Evolutionary conservation across 37 sponge, comb jelly and placozoan species (phyloP).

Genomic region (Sycon ciliatum): DNA sequence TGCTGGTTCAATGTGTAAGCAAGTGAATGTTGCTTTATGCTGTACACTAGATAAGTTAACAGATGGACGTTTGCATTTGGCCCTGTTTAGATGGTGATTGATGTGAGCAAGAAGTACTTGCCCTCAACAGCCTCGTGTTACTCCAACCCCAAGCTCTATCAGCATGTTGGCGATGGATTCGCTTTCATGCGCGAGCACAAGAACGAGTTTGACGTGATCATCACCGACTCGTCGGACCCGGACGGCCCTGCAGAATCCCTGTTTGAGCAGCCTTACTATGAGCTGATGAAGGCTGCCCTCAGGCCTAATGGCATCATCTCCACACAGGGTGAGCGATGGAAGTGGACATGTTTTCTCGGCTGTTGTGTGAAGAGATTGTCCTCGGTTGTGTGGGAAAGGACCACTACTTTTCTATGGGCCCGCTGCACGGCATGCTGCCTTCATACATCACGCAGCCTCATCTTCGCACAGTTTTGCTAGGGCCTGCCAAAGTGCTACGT

Average conservation of each 20-base stretch:
- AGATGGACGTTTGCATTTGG: too few relatives aligned
- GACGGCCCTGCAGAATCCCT: slow-evolving; percentile 55
- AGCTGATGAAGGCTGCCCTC: slow-evolving; percentile 54
- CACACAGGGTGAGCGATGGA: slow-evolving; percentile 49
- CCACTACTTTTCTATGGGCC: too few relatives aligned
- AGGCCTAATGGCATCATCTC: slow-evolving; percentile 66
- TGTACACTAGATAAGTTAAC: too few relatives aligned
- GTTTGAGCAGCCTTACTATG: slow-evolving; percentile 61
- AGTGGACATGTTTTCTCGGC: background rate
- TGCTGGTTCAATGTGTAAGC: too few relatives aligned
- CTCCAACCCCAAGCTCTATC: slow-evolving; percentile 37
- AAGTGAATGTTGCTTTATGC: too few relatives aligned
- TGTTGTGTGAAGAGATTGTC: background rate
- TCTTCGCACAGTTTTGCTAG: too few relatives aligned
- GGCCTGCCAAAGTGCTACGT: too few relatives aligned
- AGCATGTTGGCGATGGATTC: slow-evolving; percentile 57
- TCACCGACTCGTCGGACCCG: slow-evolving; percentile 79
- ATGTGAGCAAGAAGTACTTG: slow-evolving; percentile 61
- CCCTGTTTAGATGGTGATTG: slow-evolving; percentile 38
- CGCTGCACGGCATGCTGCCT: too few relatives aligned
- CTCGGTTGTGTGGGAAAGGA: too few relatives aligned
- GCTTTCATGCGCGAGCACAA: slow-evolving; percentile 41
- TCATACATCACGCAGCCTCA: too few relatives aligned
- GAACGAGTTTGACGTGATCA: slow-evolving; percentile 73
- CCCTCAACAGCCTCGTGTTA: slow-evolving; percentile 53